Evolutionary conservation across 2,888 invertebrate species (phyloP).

Genomic region (Drosophila rellima): DNA sequence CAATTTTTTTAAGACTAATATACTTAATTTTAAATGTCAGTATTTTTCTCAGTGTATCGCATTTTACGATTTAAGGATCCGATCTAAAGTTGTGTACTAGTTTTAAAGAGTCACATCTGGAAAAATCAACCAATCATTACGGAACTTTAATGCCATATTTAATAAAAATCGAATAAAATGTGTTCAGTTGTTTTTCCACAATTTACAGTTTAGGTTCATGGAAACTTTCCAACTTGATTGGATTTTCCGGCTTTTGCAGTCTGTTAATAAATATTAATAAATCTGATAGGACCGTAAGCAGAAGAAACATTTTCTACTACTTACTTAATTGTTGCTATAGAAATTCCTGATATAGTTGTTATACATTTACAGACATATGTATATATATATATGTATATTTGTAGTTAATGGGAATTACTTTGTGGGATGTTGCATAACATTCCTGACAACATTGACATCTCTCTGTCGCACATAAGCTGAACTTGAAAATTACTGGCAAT

Average conservation of each 20-base stretch:
- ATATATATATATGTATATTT: neutral
- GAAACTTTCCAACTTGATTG: neutral
- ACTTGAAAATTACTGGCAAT: conserved; percentile 26
- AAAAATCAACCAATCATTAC: too few species aligned
- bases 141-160: too few species aligned
- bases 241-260: neutral
- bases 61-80: neutral
- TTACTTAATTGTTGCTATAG: neutral
- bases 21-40: neutral
- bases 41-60: neutral
- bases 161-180: too few species aligned
- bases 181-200: neutral
- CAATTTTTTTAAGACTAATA: neutral
- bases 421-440: conserved; percentile 1
- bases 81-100: neutral
- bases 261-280: neutral
- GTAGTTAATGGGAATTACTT: conserved; percentile 6
- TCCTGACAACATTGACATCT: conserved; percentile 13
- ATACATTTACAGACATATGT: neutral
- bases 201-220: neutral
- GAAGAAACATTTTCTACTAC: neutral
- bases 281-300: neutral
- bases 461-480: conserved; percentile 8
- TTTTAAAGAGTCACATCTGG: too few species aligned
- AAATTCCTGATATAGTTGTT: conserved; percentile 2